phyloP scores from a whole-genome alignment of 2,797 vertebrate species.

The Phalloptychus januarius region DNA sequence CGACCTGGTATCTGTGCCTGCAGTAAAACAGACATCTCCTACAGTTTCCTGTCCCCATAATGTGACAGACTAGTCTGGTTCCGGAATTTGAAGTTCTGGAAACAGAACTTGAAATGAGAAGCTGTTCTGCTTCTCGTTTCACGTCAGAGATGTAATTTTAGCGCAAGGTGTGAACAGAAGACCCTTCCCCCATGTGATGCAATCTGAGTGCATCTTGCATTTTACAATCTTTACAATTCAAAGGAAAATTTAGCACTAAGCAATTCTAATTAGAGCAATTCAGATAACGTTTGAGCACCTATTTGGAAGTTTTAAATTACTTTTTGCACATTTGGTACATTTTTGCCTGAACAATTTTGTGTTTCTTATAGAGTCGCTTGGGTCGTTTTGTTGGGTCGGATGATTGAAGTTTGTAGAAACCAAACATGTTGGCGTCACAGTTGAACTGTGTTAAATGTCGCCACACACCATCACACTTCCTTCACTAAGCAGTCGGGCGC shows the following conservation, averaged over 20 bases:
- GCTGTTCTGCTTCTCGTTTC: slow-evolving; percentile 20
- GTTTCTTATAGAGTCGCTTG: not conserved
- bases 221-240: not conserved
- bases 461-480: no score
- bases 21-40: not conserved
- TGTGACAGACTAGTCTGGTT: slow-evolving; percentile 44
- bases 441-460: not conserved
- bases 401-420: not conserved
- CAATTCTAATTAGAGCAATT: not conserved
- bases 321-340: not conserved
- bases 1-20: not conserved
- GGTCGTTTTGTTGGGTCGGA: not conserved
- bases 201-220: not conserved
- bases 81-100: slow-evolving; percentile 25
- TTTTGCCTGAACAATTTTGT: not conserved
- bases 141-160: slow-evolving; percentile 6
- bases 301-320: not conserved
- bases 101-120: no score
- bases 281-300: not conserved
- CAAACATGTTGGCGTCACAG: not conserved
- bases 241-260: not conserved
- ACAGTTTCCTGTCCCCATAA: not conserved
- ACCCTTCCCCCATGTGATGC: not conserved
- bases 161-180: not conserved
- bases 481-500: no score